These are phyloP conservation scores for Leptobrachium leishanense DNA, from an alignment of 2,113 vertebrate genomes.

Conservation along the genomic window DNA sequence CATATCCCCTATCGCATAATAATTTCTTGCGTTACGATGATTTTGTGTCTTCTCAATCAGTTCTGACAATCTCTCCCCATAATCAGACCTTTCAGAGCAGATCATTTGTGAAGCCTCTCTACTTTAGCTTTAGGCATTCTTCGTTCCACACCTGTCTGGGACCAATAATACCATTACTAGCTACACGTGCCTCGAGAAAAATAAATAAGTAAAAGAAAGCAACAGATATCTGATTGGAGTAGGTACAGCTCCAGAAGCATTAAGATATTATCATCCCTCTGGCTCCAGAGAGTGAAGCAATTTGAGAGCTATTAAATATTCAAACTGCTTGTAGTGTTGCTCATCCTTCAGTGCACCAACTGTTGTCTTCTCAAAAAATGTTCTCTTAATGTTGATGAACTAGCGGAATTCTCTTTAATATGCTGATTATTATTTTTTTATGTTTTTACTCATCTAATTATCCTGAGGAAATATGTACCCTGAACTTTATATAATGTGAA, in stretches of 20 bases:
- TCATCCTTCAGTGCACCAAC: conserved; percentile 1
- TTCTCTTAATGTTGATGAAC: conserved; percentile 3
- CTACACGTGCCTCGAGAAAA: conserved; percentile 4
- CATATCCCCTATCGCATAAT: conserved; percentile 8
- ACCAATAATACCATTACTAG: conserved; percentile 17
- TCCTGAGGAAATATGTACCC: too few relatives aligned
- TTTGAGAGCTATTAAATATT: conserved; percentile 26
- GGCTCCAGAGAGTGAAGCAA: conserved; percentile 12
- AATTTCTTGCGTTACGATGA: conserved; percentile 25
- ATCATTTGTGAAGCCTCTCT: not conserved
- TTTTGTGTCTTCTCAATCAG: conserved; percentile 22
- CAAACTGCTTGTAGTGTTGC: conserved; percentile 4
- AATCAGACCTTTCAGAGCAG: conserved; percentile 8
- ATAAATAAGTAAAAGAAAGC: not conserved
- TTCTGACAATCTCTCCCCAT: conserved; percentile 17
- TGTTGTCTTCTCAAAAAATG: not conserved
- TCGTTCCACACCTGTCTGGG: conserved; percentile 18
- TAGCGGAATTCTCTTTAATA: not conserved
- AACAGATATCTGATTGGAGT: conserved; percentile 25
- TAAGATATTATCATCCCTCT: conserved; percentile 19
- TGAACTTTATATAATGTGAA: too few relatives aligned
- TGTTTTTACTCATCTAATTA: too few relatives aligned
- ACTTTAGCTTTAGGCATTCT: conserved; percentile 18
- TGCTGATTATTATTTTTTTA: too few relatives aligned
- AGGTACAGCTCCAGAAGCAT: not conserved